These are phyloP conservation scores for Argyresthia albistria DNA, from an alignment of 2,888 invertebrate genomes.

Conservation along the genomic window DNA sequence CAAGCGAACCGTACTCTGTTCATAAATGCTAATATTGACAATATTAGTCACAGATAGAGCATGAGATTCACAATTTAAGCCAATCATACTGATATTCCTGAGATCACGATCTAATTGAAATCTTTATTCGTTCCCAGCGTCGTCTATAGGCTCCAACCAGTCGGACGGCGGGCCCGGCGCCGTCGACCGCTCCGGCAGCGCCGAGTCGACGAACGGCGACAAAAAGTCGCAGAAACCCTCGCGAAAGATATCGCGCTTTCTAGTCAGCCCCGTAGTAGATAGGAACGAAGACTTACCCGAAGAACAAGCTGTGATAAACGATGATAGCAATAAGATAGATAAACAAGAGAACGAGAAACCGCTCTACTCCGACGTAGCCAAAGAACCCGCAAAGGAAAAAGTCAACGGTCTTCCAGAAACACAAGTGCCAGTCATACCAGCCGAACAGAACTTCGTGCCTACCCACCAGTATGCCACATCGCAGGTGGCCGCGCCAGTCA, in stretches of 20 bases:
- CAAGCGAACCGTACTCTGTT: too few species aligned
- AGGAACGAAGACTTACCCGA: conserved; percentile 39
- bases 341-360: not conserved
- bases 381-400: conserved; percentile 17
- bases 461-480: conserved; percentile 44
- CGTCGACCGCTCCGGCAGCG: conserved; percentile 48
- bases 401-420: conserved; percentile 30
- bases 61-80: too few species aligned
- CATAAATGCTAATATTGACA: too few species aligned
- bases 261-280: conserved; percentile 85
- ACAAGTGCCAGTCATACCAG: not conserved
- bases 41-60: too few species aligned
- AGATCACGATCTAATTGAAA: not conserved
- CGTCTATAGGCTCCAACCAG: conserved; percentile 50
- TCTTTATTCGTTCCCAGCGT: too few species aligned
- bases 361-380: conserved; percentile 18
- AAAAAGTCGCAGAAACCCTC: conserved; percentile 67
- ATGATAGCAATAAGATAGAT: not conserved
- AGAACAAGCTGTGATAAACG: conserved; percentile 8
- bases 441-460: conserved; percentile 25
- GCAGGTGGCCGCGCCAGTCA: conserved; percentile 24
- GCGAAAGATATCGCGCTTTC: conserved; percentile 84
- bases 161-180: conserved; percentile 54
- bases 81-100: too few species aligned
- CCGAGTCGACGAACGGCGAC: conserved; percentile 47